Percentiles rank a stretch among this genome's conserved stretches.
Conservation (phyloP, 2,888 invertebrate genomes). For the Muschampia plurimacula region DNA sequence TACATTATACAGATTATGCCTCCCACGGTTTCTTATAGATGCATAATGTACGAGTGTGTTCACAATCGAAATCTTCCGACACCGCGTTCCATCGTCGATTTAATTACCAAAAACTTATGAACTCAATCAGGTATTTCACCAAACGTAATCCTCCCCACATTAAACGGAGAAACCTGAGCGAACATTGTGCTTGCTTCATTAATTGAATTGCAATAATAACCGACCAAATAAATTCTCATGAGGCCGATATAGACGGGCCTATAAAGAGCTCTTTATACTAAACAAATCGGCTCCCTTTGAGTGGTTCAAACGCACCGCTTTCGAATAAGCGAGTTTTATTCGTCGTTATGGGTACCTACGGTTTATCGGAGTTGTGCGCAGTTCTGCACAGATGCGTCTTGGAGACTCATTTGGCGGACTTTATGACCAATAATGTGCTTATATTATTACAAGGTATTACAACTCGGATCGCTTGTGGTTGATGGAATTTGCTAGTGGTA, state of each 20-base stretch:
- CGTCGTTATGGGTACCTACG: conserved; percentile 58
- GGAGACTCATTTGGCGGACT: conserved; percentile 15
- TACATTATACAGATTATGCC: too few species aligned
- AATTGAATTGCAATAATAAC: conserved; percentile 84
- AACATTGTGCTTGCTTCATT: conserved; percentile 65
- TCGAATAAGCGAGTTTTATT: conserved; percentile 69
- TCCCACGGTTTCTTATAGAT: too few species aligned
- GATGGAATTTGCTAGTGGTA: neutral
- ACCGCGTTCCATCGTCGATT: neutral
- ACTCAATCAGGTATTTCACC: conserved; percentile 50
- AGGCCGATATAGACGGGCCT: conserved; percentile 67
- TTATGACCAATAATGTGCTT: conserved; percentile 27
- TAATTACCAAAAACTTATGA: conserved; percentile 36
- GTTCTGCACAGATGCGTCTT: conserved; percentile 53
- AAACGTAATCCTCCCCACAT: conserved; percentile 54
- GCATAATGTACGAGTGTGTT: too few species aligned
- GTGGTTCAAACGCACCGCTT: conserved; percentile 72
- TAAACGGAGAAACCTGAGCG: conserved; percentile 65
- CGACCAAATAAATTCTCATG: conserved; percentile 75
- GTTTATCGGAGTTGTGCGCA: conserved; percentile 52
- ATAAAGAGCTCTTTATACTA: conserved; percentile 82
- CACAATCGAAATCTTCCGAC: neutral
- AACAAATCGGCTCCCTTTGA: conserved; percentile 84
- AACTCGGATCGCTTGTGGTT: neutral
- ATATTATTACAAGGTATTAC: conserved; percentile 28